These are phyloP conservation scores for Loripinus fragilis DNA, from an alignment of 2,888 invertebrate genomes.

Conservation along the genomic window DNA sequence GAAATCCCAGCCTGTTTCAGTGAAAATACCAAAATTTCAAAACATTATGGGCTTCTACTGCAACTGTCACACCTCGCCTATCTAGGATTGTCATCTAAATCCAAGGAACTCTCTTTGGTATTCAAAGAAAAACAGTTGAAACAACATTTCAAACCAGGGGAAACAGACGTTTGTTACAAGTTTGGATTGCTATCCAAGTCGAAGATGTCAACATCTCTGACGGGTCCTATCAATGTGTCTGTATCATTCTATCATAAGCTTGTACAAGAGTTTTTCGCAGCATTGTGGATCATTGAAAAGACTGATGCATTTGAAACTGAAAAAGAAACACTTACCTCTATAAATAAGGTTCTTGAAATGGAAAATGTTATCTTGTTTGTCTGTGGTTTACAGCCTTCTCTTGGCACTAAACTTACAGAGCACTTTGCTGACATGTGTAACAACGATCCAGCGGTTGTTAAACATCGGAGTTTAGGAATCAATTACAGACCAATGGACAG, in stretches of 20 bases:
- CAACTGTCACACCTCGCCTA: background rate
- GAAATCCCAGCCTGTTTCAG: background rate
- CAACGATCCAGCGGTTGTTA: background rate
- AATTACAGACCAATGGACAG: background rate
- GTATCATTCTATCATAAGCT: constrained; percentile 11
- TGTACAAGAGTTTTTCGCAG: constrained; percentile 3
- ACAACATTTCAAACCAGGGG: background rate
- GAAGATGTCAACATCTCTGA: background rate
- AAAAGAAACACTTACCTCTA: background rate
- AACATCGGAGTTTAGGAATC: background rate
- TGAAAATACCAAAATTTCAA: background rate
- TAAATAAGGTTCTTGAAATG: background rate
- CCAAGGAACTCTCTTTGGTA: background rate
- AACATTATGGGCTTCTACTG: background rate
- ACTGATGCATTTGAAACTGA: background rate
- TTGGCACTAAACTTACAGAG: background rate
- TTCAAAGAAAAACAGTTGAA: constrained; percentile 4
- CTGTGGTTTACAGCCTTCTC: background rate
- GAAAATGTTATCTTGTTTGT: background rate
- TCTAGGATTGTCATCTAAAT: background rate
- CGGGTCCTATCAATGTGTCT: background rate
- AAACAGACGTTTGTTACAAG: background rate
- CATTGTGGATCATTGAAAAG: background rate
- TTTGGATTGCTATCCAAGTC: constrained; percentile 3
- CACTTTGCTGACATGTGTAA: background rate